Evolutionary conservation across 1,140 invertebrate species (phyloP).

Genomic region (Bombus consobrinus): DNA sequence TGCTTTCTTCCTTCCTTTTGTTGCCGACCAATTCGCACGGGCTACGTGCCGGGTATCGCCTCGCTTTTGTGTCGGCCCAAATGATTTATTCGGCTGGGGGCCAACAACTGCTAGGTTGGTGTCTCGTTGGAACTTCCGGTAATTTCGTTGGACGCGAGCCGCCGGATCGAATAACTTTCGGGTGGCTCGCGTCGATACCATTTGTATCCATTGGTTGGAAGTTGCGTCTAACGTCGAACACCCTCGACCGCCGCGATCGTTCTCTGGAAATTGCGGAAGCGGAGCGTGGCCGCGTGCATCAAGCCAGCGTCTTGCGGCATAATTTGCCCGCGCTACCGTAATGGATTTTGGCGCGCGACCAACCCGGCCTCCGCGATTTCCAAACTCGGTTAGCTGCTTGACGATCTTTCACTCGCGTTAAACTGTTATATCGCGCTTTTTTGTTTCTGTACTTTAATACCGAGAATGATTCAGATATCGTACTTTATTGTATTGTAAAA

Average conservation of each 20-base stretch:
- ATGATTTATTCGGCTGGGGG: constrained; percentile 72
- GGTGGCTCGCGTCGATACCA: constrained; percentile 46
- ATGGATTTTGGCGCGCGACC: constrained; percentile 42
- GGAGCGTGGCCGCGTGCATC: neutral
- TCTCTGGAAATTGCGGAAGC: constrained; percentile 22
- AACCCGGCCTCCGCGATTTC: neutral
- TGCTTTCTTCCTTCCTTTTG: constrained; percentile 25
- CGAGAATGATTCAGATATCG: neutral
- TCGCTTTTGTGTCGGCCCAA: constrained; percentile 54
- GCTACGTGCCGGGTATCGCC: constrained; percentile 46
- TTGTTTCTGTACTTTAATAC: neutral
- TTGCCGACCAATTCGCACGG: neutral
- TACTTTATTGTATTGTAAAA: too few species aligned
- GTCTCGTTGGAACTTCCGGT: constrained; percentile 64
- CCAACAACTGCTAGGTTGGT: constrained; percentile 40
- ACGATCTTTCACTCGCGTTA: constrained; percentile 9
- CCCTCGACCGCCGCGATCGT: neutral
- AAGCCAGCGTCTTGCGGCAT: constrained; percentile 23
- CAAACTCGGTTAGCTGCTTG: constrained; percentile 12
- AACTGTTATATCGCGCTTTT: neutral
- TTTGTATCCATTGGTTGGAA: constrained; percentile 57
- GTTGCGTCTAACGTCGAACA: constrained; percentile 26
- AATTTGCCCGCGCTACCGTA: constrained; percentile 31
- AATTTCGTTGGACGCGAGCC: constrained; percentile 72
- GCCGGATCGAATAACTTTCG: constrained; percentile 63